Evolutionary conservation across 2,113 vertebrate species (phyloP), one percentile per base, ranked within the genome.

Genomic region (Capricornis sumatraensis): DNA sequence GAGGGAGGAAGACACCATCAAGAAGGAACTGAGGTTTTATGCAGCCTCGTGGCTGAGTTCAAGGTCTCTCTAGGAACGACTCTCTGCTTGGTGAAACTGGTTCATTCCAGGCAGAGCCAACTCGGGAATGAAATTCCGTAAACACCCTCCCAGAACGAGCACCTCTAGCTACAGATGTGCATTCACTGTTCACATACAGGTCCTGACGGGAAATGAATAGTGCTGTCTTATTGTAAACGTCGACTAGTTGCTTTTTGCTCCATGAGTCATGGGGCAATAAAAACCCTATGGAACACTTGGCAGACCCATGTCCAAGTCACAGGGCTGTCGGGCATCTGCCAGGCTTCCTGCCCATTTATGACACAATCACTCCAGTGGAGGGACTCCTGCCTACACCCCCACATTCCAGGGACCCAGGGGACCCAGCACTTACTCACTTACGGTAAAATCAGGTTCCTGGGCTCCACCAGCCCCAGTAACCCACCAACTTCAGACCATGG

Each of bases 301-400:
- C 5, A 19, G 47, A 52, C 27, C 50, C 58, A 84, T 14, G 13
- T 27, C 89, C 64, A 57, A n/a, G 28, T 45, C 33, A 58, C 6
- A 60, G 28, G 23, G 6, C 33, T 15, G 9, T 53, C 13, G 2
- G 19, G 43, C 40, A 28, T 33, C 50, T 58, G 50, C 90, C 62
- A 47, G 10, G 23, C 36, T 50, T 89, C 67, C 60, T 67, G 76
- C 79, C 62, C 7, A 16, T 55, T 57, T 36, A 10, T 50, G 43
- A 36, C 25, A 7, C 23, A 10, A n/a, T 88, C 30, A 8, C 58
- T 21, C 89, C 58, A 9, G 11, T 36, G 67, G 5, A 57, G 11
- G 9, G 28, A 55, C 4, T 74, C 21, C n/a, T 0, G 0, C 52
- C n/a, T 16, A 15, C 3, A n/a, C 19, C 30, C 47, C 8, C 4